Conservation (phyloP, 2,113 vertebrate genomes). For the Syrmaticus mikado region DNA sequence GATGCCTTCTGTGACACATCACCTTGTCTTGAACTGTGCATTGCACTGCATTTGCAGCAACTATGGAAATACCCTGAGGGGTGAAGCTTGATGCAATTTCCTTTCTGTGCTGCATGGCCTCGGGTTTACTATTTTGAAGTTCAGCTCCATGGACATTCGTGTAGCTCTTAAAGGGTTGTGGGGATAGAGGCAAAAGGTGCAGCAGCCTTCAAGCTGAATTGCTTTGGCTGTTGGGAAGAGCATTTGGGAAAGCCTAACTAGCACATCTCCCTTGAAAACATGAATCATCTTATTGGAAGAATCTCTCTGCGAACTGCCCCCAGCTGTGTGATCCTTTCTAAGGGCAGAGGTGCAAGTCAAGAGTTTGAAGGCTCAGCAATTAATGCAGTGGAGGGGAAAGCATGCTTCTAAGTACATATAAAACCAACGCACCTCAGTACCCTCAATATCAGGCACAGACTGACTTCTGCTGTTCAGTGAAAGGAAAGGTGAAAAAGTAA, state of each 20-base stretch:
- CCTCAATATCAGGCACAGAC: not conserved
- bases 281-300: not conserved
- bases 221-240: not conserved
- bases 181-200: slow-evolving; percentile 14
- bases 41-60: not conserved
- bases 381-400: not conserved
- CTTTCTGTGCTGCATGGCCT: not conserved
- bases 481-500: not conserved
- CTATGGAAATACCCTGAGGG: not conserved
- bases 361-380: not conserved
- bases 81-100: not conserved
- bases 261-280: not conserved
- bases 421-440: not conserved
- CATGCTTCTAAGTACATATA: not conserved
- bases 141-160: not conserved
- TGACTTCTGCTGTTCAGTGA: not conserved
- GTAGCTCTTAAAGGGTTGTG: not conserved
- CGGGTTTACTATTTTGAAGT: not conserved
- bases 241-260: not conserved
- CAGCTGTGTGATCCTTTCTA: not conserved
- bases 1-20: not conserved
- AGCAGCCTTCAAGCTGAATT: not conserved
- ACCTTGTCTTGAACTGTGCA: not conserved
- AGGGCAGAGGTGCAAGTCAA: not conserved
- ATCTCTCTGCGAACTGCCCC: not conserved